Evolutionary conservation across 2,113 vertebrate species (phyloP).

Genomic region (Ibidorhyncha struthersii): DNA sequence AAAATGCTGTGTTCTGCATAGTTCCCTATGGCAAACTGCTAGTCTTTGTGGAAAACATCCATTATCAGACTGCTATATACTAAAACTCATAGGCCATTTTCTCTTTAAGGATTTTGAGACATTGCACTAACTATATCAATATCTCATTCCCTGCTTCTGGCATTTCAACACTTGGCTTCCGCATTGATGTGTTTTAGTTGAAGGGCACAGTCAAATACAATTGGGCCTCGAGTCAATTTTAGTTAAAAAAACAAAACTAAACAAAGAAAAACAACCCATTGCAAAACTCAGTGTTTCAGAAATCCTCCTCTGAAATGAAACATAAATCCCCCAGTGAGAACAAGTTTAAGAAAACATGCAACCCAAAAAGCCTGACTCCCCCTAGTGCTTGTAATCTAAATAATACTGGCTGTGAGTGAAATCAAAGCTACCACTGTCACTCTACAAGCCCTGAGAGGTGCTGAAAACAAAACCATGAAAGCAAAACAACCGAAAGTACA

Average conservation of each 20-base stretch:
- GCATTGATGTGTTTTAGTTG: not conserved
- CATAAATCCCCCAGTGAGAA: not conserved
- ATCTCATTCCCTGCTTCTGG: not conserved
- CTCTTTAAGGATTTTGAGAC: not conserved
- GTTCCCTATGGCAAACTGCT: not conserved
- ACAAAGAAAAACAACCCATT: not conserved
- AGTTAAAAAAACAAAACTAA: not conserved
- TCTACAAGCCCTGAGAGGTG: not conserved
- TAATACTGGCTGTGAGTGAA: not conserved
- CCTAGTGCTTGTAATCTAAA: conserved; percentile 23
- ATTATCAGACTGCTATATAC: not conserved
- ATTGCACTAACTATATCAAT: not conserved
- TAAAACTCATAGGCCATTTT: not conserved
- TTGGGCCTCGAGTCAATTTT: not conserved
- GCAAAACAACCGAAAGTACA: not conserved
- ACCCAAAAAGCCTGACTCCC: not conserved
- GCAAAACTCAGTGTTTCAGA: not conserved
- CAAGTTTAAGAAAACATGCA: not conserved
- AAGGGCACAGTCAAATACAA: not conserved
- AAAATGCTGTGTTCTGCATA: not conserved
- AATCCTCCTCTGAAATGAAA: not conserved
- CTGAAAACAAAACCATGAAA: not conserved
- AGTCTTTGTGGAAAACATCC: not conserved
- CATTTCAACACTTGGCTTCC: not conserved
- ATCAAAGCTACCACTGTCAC: not conserved